Evolutionary conservation across 1,140 invertebrate species (phyloP), one percentile per base, ranked within the genome.

Genomic region (Bathynomus jamesi): DNA sequence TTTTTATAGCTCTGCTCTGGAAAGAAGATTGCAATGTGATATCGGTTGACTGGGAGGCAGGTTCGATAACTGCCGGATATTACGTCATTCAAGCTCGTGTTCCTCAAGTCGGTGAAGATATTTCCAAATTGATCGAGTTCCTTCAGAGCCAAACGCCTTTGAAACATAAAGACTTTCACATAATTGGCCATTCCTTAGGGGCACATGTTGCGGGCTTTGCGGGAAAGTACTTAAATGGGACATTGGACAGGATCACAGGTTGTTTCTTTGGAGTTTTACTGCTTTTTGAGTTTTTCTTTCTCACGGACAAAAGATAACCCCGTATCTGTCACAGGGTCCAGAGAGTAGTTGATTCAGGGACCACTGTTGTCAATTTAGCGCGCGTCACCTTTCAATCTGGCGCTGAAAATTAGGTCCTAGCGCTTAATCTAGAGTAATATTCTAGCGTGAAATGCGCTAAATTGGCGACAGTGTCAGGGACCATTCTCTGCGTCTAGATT

Each of bases 161-260:
- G 30, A 46, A 29, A 13, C 30, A 27, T 1, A 2, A 85, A 31
- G 88, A 87, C 69, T 88, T 93, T 28, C 95, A 98, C 79, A 79
- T 98, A 29, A 94, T 98, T 76, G 95, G 95, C 0, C 97, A 97
- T 80, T 93, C 91, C 74, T 82, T 95, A 4, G 94, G 94, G 0
- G 94, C 94, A 0, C 95, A 98, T 80, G 92, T 95, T 0, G 92
- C 94, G 0, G 95, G 94, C 0, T 97, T 96, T 79, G 91, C 94
- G 0, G 95, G 95, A 0, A 89, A 92, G 0, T 89, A 94, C 78
- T 80, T 96, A 3, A 86, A 87, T 61, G 74, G 68, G 5, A 93
- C 78, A 25, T 81, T 94, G 25, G 89, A 91, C 69, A 85, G 93
- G 75, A 96, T 96, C 66, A 94, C 93, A 71, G 91, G 91, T 91